phyloP scores from a whole-genome alignment of 2,888 invertebrate genomes.

The Chironomus tentans region DNA sequence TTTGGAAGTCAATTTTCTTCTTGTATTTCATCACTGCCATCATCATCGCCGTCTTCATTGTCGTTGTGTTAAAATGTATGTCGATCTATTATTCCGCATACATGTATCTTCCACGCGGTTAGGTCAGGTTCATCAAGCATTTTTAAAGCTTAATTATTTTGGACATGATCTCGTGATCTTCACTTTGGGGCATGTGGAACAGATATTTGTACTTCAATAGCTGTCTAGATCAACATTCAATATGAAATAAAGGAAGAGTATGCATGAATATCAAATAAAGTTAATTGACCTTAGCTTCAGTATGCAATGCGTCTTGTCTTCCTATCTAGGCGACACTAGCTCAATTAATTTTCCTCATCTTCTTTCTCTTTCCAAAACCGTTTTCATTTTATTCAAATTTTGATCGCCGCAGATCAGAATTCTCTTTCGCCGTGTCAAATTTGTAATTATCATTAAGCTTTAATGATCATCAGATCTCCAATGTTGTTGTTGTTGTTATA shows the following conservation, averaged over 20 bases:
- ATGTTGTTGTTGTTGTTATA: not conserved
- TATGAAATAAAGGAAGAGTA: too few relatives aligned
- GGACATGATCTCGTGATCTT: too few relatives aligned
- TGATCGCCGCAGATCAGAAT: slow-evolving; percentile 24
- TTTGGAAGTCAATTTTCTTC: slow-evolving; percentile 24
- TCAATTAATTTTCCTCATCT: not conserved
- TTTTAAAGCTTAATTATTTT: not conserved
- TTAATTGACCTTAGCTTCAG: too few relatives aligned
- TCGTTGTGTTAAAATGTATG: not conserved
- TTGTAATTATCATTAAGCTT: slow-evolving; percentile 27
- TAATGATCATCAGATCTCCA: slow-evolving; percentile 24
- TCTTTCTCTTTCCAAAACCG: not conserved
- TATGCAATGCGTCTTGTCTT: too few relatives aligned
- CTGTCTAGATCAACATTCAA: too few relatives aligned
- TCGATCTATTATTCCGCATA: not conserved
- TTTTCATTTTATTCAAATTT: slow-evolving; percentile 25
- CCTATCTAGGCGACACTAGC: too few relatives aligned
- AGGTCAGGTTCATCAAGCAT: not conserved
- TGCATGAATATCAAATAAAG: too few relatives aligned
- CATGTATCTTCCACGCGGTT: too few relatives aligned
- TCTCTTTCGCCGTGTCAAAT: slow-evolving; percentile 20
- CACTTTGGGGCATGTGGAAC: too few relatives aligned
- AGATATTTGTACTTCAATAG: too few relatives aligned
- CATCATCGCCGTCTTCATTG: not conserved
- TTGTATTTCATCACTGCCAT: not conserved